Evolutionary conservation across 2,888 invertebrate species (phyloP), one percentile per base, ranked within the genome.

Genomic region (Drosophila siamana): DNA sequence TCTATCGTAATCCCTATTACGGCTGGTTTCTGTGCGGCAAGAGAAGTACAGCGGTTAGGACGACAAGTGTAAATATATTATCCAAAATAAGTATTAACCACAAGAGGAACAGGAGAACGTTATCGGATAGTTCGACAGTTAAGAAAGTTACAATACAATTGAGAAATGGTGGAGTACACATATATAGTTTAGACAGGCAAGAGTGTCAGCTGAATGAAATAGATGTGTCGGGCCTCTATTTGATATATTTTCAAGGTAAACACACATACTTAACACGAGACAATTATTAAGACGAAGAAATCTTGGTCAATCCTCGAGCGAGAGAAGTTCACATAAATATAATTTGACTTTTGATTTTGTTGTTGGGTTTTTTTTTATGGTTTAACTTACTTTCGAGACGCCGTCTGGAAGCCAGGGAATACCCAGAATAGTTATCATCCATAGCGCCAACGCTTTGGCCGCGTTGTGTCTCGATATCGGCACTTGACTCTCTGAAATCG

Each of bases 401-500:
- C 92, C 93, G 94, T 89, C 94, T 93, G 33, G 94, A 94, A 91
- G 94, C 93, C 92, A 94, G 94, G 71, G 93, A 94, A 86, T 94
- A 94, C 82, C 92, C 92, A 78, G 95, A 94, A 71, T 84, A 88
- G 78, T 90, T 85, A 74, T 91, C 91, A 86, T 91, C 91, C 91
- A 90, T 91, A 70, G 74, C 89, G 74, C 80, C 83, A 80, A 89
- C 74, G 74, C 89, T 90, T 73, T 86, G 88, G 69, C 81, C 91
- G 71, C 90, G 86, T 33, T 33, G 33, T 68, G 83, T 86, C 78
- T 89, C 90, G 61, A 86, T 66, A 70, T 87, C 89, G 73, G 88
- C 88, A 85, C 88, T 88, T 78, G 88, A 71, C 74, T 91, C 91
- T 78, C 86, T 86, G 81, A 86, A 89, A 80, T 92, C 89, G 73